These are phyloP conservation scores for Neuroterus valhalla DNA, from an alignment of 1,140 invertebrate species.

Conservation along the genomic window DNA sequence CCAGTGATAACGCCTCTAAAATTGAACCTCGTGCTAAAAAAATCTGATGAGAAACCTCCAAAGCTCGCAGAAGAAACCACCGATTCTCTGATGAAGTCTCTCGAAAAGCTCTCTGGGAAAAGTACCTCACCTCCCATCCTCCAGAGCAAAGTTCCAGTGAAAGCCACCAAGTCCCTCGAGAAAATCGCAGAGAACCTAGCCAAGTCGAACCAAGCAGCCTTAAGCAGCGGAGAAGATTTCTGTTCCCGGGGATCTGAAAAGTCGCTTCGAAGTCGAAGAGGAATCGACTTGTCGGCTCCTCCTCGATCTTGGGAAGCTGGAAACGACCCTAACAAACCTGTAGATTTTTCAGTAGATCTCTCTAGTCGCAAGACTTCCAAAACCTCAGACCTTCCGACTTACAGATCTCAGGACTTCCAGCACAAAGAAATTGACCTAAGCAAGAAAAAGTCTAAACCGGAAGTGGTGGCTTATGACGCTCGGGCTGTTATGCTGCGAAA, in stretches of 20 bases:
- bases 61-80: constrained; percentile 8
- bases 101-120: constrained; percentile 55
- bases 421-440: constrained; percentile 71
- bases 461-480: constrained; percentile 62
- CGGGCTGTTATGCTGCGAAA: constrained; percentile 67
- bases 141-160: constrained; percentile 64
- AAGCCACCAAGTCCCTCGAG: constrained; percentile 68
- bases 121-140: constrained; percentile 38
- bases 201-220: constrained; percentile 57
- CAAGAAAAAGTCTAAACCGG: constrained; percentile 64
- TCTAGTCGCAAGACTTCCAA: constrained; percentile 67
- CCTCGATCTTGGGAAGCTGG: constrained; percentile 63
- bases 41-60: constrained; percentile 51
- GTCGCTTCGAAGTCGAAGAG: constrained; percentile 49
- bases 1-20: constrained; percentile 68
- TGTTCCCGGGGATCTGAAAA: neutral
- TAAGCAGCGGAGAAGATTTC: constrained; percentile 55
- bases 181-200: constrained; percentile 72
- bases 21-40: constrained; percentile 60
- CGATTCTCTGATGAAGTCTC: constrained; percentile 41
- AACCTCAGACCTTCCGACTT: constrained; percentile 56
- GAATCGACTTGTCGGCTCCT: constrained; percentile 68
- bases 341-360: constrained; percentile 72
- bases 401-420: constrained; percentile 65
- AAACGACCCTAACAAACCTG: constrained; percentile 57